Evolutionary conservation across 1,140 invertebrate genomes (phyloP).

Genomic region (Gonatopus flavifemur): DNA sequence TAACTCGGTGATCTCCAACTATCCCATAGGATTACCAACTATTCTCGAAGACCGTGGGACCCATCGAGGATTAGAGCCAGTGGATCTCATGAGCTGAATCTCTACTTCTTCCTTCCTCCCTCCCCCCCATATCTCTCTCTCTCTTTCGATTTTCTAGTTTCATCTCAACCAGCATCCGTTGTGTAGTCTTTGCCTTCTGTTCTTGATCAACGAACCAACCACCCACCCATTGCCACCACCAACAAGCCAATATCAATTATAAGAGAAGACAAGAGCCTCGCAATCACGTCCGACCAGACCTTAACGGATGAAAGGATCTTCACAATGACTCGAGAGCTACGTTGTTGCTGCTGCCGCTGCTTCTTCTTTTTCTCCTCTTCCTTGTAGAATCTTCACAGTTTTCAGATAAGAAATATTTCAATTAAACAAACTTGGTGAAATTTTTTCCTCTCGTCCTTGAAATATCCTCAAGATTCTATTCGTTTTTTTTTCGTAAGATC

Average conservation of each 20-base stretch:
- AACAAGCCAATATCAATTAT: constrained; percentile 59
- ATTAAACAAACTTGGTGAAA: constrained; percentile 49
- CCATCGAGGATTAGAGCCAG: constrained; percentile 53
- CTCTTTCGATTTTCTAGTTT: constrained; percentile 19
- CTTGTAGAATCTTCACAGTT: constrained; percentile 48
- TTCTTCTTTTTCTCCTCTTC: constrained; percentile 30
- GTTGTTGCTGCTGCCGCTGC: no score
- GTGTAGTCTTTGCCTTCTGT: constrained; percentile 2
- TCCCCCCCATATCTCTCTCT: not conserved
- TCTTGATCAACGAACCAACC: not conserved
- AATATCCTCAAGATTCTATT: no score
- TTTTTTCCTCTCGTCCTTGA: no score
- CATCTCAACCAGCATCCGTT: constrained; percentile 1
- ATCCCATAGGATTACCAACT: constrained; percentile 59
- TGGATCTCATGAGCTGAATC: no score
- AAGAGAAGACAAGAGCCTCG: constrained; percentile 56
- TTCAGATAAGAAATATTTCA: constrained; percentile 59
- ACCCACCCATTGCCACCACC: not conserved
- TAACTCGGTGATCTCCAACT: constrained; percentile 58
- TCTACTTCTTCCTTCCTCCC: constrained; percentile 13
- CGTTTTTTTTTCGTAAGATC: no score
- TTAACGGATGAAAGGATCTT: constrained; percentile 57
- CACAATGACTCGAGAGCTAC: no score
- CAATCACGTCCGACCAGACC: constrained; percentile 53
- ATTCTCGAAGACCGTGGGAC: constrained; percentile 57